These are phyloP conservation scores for Gryllus bimaculatus DNA, from an alignment of 1,140 invertebrate genomes.

Conservation along the genomic window DNA sequence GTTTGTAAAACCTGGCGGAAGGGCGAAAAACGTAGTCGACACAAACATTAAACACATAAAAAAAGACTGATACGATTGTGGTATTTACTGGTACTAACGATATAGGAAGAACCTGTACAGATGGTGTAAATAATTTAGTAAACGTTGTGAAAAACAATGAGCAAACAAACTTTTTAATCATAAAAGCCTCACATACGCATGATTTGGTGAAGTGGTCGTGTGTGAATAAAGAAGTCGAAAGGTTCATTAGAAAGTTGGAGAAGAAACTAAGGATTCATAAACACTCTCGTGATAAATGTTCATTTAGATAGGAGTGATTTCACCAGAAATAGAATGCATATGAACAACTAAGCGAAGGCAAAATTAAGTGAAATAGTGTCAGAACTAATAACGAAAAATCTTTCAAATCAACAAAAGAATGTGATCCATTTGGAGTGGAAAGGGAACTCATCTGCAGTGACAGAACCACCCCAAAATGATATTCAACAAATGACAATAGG, in stretches of 20 bases:
- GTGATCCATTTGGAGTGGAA: too few species aligned
- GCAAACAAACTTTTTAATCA: not conserved
- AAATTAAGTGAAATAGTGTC: not conserved
- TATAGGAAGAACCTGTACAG: not conserved
- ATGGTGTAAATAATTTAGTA: not conserved
- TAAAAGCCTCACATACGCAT: not conserved
- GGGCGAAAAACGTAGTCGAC: not conserved
- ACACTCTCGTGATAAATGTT: not conserved
- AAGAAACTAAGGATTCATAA: not conserved
- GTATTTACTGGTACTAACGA: not conserved
- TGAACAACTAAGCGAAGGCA: not conserved
- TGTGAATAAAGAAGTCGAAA: not conserved
- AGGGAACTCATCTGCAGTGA: too few species aligned
- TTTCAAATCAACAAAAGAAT: too few species aligned
- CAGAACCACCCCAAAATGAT: too few species aligned
- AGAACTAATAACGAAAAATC: not conserved
- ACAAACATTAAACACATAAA: not conserved
- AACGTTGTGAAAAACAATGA: not conserved
- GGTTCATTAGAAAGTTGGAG: not conserved
- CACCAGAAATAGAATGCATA: not conserved
- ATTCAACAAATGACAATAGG: too few species aligned
- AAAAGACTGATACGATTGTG: not conserved
- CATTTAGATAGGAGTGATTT: not conserved
- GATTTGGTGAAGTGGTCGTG: not conserved
- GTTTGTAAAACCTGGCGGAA: not conserved